Conservation (phyloP, 2,888 invertebrate species). For the Leptopilina drosophilae region DNA sequence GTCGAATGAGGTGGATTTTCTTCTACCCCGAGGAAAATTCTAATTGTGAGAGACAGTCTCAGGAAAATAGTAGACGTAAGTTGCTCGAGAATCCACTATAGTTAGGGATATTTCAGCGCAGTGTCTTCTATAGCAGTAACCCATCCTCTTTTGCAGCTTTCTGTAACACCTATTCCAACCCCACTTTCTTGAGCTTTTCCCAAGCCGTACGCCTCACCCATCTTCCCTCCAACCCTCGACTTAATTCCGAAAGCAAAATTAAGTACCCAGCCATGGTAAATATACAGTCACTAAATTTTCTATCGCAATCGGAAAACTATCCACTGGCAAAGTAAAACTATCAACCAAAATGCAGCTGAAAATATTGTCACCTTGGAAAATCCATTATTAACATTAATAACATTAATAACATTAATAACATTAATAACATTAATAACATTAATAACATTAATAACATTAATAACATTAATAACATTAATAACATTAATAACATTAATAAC, state of each 20-base stretch:
- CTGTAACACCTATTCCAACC: constrained; percentile 47
- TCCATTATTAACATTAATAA: too few species aligned
- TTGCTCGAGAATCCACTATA: constrained; percentile 62
- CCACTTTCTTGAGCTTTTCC: constrained; percentile 41
- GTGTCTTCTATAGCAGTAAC: constrained; percentile 66
- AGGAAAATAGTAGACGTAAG: constrained; percentile 73
- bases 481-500: too few species aligned
- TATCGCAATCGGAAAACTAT: constrained; percentile 40
- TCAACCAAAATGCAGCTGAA: not conserved
- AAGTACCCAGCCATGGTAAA: constrained; percentile 72
- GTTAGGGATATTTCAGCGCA: constrained; percentile 68
- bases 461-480: too few species aligned
- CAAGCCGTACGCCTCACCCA: constrained; percentile 34
- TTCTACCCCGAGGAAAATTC: constrained; percentile 65
- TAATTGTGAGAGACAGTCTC: constrained; percentile 74
- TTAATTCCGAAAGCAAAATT: constrained; percentile 74
- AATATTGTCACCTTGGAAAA: too few species aligned
- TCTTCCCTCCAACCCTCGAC: constrained; percentile 57
- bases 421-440: too few species aligned
- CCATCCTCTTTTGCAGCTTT: constrained; percentile 45
- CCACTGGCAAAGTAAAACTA: constrained; percentile 25
- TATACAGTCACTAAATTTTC: constrained; percentile 61
- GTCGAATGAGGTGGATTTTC: constrained; percentile 64
- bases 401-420: too few species aligned
- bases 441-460: too few species aligned